A percentile compares a stretch with the other conserved stretches of the same genome.
phyloP scores from a whole-genome alignment of 2,113 vertebrate genomes.

The Solea solea region DNA sequence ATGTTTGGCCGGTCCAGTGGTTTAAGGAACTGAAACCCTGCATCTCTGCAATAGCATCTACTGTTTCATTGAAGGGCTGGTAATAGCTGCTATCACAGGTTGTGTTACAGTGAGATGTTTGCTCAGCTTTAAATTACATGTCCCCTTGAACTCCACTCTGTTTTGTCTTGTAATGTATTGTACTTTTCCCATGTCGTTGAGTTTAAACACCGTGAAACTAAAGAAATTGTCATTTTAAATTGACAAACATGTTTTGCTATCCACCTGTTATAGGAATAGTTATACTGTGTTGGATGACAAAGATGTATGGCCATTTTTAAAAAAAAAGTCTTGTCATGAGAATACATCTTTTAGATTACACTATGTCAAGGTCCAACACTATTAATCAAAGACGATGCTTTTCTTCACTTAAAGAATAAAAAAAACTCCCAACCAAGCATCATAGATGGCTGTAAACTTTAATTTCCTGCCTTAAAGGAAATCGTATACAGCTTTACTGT shows the following conservation, averaged over 20 bases:
- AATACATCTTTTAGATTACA: conserved; percentile 24
- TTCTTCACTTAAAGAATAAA: conserved; percentile 17
- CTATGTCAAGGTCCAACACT: conserved; percentile 13
- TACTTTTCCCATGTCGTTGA: conserved; percentile 2
- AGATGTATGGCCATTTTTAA: conserved; percentile 18
- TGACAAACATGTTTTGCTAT: background rate
- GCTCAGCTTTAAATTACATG: conserved; percentile 36
- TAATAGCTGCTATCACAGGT: conserved; percentile 7
- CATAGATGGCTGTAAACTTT: conserved; percentile 46
- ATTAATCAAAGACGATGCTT: conserved; percentile 49
- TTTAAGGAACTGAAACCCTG: conserved; percentile 37
- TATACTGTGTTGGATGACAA: background rate
- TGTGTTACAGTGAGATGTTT: conserved; percentile 24
- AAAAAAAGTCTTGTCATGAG: conserved; percentile 27
- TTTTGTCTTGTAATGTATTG: conserved; percentile 4
- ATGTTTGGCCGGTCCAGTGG: conserved; percentile 44
- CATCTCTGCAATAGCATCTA: conserved; percentile 44
- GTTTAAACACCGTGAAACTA: background rate
- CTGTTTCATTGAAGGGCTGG: conserved; percentile 48
- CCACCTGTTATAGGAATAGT: background rate
- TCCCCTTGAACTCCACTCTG: conserved; percentile 15
- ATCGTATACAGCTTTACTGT: conserved; percentile 33
- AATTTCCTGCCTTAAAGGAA: conserved; percentile 58
- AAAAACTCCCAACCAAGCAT: background rate
- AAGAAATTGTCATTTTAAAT: background rate